phyloP scores from a whole-genome alignment of 2,888 invertebrate species.

The Lasioglossum marginatum region DNA sequence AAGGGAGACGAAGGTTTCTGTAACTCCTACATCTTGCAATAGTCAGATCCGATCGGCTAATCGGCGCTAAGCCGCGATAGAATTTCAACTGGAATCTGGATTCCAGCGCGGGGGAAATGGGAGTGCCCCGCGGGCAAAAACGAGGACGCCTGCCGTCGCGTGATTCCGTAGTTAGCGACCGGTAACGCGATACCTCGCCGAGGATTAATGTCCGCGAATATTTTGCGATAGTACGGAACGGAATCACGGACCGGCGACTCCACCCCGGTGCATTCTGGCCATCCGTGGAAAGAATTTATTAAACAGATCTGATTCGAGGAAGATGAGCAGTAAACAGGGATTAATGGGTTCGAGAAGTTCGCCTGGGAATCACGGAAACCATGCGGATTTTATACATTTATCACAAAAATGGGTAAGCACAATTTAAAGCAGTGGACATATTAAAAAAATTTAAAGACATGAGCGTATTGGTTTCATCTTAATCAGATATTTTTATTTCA shows the following conservation, averaged over 20 bases:
- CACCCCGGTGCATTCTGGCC: background rate
- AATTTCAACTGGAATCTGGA: conserved; percentile 31
- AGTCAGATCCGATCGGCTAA: conserved; percentile 44
- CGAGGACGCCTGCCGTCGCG: conserved; percentile 15
- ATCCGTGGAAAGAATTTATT: conserved; percentile 9
- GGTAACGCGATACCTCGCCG: conserved; percentile 45
- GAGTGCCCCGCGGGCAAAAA: conserved; percentile 28
- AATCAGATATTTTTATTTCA: too few species aligned
- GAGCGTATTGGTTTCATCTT: too few species aligned
- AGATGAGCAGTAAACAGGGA: background rate
- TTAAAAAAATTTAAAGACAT: too few species aligned
- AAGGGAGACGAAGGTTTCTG: background rate
- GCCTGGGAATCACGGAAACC: background rate
- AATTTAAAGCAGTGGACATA: too few species aligned
- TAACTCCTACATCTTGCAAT: background rate
- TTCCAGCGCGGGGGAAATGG: conserved; percentile 34
- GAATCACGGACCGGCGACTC: conserved; percentile 32
- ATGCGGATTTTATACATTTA: background rate
- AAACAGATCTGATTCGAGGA: conserved; percentile 5
- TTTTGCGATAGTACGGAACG: conserved; percentile 28
- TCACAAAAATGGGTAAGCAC: too few species aligned
- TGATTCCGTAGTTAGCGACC: conserved; percentile 25
- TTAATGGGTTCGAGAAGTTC: background rate
- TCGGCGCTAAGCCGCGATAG: conserved; percentile 34
- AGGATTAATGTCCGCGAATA: conserved; percentile 61